Percentiles rank a stretch among this genome's conserved stretches.
Conservation (phyloP, 1,140 invertebrate genomes). For the Aphaenogaster floridana region DNA sequence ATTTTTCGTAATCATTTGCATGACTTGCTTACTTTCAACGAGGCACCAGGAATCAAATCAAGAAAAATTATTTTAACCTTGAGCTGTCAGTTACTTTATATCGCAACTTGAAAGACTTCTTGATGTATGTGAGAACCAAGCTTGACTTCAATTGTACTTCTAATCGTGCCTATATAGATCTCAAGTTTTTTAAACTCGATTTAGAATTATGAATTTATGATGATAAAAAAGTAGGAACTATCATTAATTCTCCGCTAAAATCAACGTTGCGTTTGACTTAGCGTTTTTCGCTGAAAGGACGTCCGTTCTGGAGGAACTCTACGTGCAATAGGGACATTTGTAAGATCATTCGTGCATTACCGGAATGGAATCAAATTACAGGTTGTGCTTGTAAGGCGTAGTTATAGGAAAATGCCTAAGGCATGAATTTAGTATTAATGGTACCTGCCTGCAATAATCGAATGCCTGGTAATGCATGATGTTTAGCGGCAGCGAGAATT, state of each 20-base stretch:
- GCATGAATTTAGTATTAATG: slow-evolving; percentile 54
- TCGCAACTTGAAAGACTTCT: background rate
- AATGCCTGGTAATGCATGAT: slow-evolving; percentile 31
- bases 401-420: slow-evolving; percentile 13
- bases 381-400: slow-evolving; percentile 31
- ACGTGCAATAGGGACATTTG: background rate
- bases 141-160: background rate
- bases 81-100: background rate
- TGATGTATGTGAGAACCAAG: too few relatives aligned
- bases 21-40: background rate
- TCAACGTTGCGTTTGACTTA: background rate
- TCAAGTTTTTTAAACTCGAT: background rate
- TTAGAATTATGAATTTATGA: background rate
- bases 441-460: slow-evolving; percentile 38
- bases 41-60: background rate
- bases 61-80: background rate
- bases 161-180: background rate
- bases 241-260: background rate
- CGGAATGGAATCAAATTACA: slow-evolving; percentile 51
- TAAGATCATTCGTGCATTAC: slow-evolving; percentile 51
- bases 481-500: slow-evolving; percentile 32
- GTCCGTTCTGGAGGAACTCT: background rate
- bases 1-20: background rate
- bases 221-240: background rate
- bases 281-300: background rate